Conservation (phyloP, 2,113 vertebrate genomes). For the Mixornis gularis region DNA sequence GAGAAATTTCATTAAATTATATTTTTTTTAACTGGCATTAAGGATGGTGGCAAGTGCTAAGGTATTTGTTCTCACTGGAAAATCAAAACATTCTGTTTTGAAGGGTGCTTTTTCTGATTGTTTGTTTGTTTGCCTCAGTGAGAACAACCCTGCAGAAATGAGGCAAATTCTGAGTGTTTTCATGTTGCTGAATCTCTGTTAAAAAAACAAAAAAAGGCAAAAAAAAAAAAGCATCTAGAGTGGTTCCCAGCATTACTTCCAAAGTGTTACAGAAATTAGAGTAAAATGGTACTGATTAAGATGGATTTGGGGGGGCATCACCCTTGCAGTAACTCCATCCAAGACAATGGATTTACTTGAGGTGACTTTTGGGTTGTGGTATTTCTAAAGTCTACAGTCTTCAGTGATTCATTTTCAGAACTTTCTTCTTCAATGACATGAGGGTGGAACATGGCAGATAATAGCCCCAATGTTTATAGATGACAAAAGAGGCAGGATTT, state of each 20-base stretch:
- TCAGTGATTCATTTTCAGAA: background rate
- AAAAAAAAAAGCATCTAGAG: background rate
- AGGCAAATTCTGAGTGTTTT: background rate
- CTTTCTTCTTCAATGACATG: conserved; percentile 2
- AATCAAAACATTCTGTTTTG: conserved; percentile 15
- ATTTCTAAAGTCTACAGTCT: background rate
- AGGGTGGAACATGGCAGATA: background rate
- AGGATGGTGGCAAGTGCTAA: background rate
- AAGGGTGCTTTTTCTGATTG: background rate
- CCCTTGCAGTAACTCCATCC: background rate
- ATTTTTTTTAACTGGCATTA: background rate
- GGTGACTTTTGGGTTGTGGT: background rate
- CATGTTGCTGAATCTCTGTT: background rate
- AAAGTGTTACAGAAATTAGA: conserved; percentile 12
- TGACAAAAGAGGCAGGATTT: background rate
- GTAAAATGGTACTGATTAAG: conserved; percentile 21
- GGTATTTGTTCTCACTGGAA: background rate
- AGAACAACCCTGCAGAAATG: background rate
- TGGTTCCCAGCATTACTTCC: background rate
- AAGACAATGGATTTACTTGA: background rate
- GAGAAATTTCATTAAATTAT: background rate
- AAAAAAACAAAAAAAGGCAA: background rate
- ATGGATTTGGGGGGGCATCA: background rate
- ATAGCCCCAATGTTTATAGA: background rate
- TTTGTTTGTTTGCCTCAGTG: background rate